phyloP scores from a whole-genome alignment of 2,888 invertebrate species.

The Scaptomyza reducta region DNA sequence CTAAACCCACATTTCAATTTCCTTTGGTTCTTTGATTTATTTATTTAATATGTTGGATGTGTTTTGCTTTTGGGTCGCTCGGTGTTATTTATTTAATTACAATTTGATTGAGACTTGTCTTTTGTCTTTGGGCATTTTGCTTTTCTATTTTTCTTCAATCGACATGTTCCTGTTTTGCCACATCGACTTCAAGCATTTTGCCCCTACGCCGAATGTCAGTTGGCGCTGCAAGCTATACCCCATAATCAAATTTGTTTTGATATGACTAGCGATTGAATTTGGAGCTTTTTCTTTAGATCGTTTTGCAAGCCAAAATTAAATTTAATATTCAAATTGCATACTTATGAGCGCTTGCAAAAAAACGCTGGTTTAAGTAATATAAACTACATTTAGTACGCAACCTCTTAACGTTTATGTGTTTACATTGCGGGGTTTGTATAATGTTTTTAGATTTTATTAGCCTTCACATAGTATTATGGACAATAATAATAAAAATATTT shows the following conservation, averaged over 20 bases:
- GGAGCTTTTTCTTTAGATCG: constrained; percentile 44
- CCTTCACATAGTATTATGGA: no score
- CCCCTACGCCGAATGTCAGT: constrained; percentile 42
- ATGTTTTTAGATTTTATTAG: no score
- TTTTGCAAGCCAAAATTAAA: no score
- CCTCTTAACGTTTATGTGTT: no score
- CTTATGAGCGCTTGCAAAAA: no score
- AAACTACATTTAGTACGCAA: no score
- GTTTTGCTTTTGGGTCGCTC: background rate
- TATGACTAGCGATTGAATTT: constrained; percentile 43
- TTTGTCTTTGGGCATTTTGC: constrained; percentile 30
- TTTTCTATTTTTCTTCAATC: background rate
- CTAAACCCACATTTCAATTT: constrained; percentile 43
- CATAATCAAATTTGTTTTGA: constrained; percentile 62
- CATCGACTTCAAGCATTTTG: constrained; percentile 6
- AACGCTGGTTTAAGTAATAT: no score
- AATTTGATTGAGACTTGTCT: constrained; percentile 65
- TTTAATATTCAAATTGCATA: no score
- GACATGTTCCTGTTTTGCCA: constrained; percentile 11
- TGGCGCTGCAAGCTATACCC: constrained; percentile 50
- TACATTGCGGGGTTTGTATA: no score
- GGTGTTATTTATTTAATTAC: constrained; percentile 66
- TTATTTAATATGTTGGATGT: constrained; percentile 52
- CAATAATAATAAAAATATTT: no score
- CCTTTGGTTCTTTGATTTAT: constrained; percentile 54